Conservation (phyloP, 2,888 invertebrate species). For the Napeogenes sylphis region DNA sequence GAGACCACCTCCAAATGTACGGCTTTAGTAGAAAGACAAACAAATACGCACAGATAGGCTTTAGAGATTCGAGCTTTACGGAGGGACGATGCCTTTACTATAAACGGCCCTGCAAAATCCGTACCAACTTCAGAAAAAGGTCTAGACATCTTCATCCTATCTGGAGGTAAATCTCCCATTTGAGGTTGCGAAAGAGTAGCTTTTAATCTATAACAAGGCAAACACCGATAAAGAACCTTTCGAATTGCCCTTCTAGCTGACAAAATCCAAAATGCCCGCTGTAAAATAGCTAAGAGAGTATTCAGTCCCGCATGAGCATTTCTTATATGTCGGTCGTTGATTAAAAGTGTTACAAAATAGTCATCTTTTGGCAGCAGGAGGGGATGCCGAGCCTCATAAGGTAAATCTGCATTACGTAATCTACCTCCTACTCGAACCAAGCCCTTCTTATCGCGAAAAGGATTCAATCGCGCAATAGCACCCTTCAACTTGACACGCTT, state of each 20-base stretch:
- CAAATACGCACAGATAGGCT: constrained; percentile 18
- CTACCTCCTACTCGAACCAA: constrained; percentile 12
- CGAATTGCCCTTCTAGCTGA: background rate
- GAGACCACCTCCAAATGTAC: constrained; percentile 21
- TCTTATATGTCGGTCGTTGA: too few relatives aligned
- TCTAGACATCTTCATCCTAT: background rate
- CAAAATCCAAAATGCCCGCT: constrained; percentile 14
- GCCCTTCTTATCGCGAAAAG: constrained; percentile 5
- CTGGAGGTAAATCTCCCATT: constrained; percentile 15
- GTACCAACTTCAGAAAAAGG: constrained; percentile 12
- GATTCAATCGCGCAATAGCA: constrained; percentile 9
- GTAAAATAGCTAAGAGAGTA: constrained; percentile 12
- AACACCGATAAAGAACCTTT: constrained; percentile 1
- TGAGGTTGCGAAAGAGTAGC: constrained; percentile 5
- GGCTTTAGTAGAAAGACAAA: constrained; percentile 19
- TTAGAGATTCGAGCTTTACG: constrained; percentile 10
- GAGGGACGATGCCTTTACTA: background rate
- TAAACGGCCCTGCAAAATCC: constrained; percentile 21
- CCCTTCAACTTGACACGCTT: too few relatives aligned
- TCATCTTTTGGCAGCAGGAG: too few relatives aligned
- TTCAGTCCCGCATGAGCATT: constrained; percentile 6
- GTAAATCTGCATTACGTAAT: too few relatives aligned
- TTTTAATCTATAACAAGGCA: constrained; percentile 13
- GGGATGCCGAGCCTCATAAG: too few relatives aligned
- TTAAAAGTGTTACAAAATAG: too few relatives aligned